Evolutionary conservation across 2,888 invertebrate genomes (phyloP).

Genomic region (Eumacrocentrus americanus): DNA sequence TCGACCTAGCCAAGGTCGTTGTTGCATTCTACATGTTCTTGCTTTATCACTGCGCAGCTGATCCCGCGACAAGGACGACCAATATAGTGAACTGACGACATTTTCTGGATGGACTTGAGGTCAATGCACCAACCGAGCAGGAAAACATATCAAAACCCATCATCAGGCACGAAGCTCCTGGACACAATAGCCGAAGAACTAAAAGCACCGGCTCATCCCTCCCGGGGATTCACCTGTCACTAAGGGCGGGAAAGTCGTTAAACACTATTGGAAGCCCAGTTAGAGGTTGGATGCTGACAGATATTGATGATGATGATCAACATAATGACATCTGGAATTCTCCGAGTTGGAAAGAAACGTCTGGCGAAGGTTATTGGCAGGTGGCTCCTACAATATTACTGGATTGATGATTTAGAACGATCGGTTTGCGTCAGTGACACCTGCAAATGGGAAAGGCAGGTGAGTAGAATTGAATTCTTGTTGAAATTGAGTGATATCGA

Average conservation of each 20-base stretch:
- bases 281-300: background rate
- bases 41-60: conserved; percentile 42
- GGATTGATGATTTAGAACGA: background rate
- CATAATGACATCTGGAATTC: background rate
- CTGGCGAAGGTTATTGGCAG: background rate
- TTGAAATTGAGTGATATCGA: no score
- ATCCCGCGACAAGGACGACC: conserved; percentile 42
- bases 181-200: conserved; percentile 34
- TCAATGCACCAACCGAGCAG: conserved; percentile 30
- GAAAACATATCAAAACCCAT: background rate
- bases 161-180: conserved; percentile 25
- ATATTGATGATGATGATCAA: background rate
- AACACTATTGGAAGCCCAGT: background rate
- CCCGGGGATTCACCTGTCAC: conserved; percentile 7
- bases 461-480: no score
- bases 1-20: conserved; percentile 60
- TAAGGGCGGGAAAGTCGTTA: background rate
- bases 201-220: no score
- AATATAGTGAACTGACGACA: conserved; percentile 51
- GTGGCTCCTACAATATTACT: background rate
- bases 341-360: background rate
- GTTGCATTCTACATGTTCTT: conserved; percentile 60
- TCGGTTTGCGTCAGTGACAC: background rate
- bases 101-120: conserved; percentile 48
- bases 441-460: background rate